Base-by-base conservation (phyloP, 2,888 invertebrate genomes). In the Spatulosminthurus flaviceps region DNA sequence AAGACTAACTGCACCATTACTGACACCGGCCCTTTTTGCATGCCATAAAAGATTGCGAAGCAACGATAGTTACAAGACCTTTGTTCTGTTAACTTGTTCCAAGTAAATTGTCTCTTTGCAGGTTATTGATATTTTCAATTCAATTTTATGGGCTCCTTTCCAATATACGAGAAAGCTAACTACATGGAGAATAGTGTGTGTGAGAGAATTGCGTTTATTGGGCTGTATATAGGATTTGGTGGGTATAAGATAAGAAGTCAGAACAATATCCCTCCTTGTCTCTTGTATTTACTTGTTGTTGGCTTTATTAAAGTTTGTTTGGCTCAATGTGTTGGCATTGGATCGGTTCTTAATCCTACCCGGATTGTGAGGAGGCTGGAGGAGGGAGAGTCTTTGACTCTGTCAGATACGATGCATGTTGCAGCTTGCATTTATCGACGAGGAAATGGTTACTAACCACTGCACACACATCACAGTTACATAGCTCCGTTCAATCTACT, bases 251-350 rank as follows among this genome's bases (percentile, higher is more conserved):
- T 51, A 19, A 13, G 5, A 16, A 2, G 51, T 51, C 5, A 16
- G 51, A 51, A 51, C 51, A 51, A 51, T 2, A 51, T 41, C 7
- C 41, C 41, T 9, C n/a, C 16, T 2, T 51, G 7, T 34, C 34
- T 34, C 34, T 51, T 51, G 51, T 51, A 51, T 51, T 51, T 51
- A 51, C 51, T 51, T 51, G 51, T n/a, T n/a, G 51, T n/a, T 51
- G 51, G 51, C 51, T 51, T 51, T 51, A 51, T 51, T 51, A 51
- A 51, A 51, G 9, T 51, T 51, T 11, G 51, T 51, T 51, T 51
- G 51, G 16, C 9, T 51, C 51, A 51, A 51, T 51, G 51, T 51
- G 51, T 51, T 51, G 51, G 16, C n/a, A 51, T 51, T 51, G 51
- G 51, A 51, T 51, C 51, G 51, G 51, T 19, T 51, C 51, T 51